These are phyloP conservation scores for Lampropteryx suffumata DNA, from an alignment of 2,888 invertebrate genomes.

Conservation along the genomic window DNA sequence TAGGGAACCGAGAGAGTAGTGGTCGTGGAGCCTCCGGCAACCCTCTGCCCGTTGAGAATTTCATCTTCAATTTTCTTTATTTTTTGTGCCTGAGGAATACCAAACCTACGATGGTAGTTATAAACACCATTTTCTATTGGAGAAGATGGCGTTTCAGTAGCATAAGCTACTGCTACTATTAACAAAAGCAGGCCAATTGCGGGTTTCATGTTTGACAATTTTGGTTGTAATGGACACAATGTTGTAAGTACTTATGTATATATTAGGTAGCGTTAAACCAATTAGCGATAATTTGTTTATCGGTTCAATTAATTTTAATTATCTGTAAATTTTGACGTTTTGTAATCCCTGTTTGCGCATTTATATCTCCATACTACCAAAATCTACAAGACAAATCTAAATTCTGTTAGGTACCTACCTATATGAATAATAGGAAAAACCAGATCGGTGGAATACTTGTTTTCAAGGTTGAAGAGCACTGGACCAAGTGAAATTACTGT, in stretches of 20 bases:
- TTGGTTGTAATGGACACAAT: too few species aligned
- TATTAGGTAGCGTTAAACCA: not conserved
- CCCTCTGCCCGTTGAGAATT: slow-evolving; percentile 32
- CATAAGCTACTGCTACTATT: slow-evolving; percentile 23
- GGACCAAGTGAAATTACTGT: too few species aligned
- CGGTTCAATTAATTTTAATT: not conserved
- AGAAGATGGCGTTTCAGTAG: slow-evolving; percentile 21
- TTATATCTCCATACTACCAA: too few species aligned
- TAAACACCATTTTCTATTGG: slow-evolving; percentile 37
- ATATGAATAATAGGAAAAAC: too few species aligned
- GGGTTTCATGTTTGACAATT: slow-evolving; percentile 2
- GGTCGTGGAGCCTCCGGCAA: slow-evolving; percentile 46
- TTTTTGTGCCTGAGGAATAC: slow-evolving; percentile 46
- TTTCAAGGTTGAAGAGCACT: too few species aligned
- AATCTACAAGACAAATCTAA: too few species aligned
- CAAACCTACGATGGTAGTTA: slow-evolving; percentile 44
- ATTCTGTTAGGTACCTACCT: too few species aligned
- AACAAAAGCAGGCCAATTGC: slow-evolving; percentile 19
- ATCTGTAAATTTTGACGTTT: not conserved
- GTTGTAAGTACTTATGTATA: not conserved
- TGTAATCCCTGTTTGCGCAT: not conserved
- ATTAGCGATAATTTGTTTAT: not conserved
- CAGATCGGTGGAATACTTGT: too few species aligned
- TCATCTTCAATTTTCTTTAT: slow-evolving; percentile 44
- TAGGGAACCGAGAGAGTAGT: slow-evolving; percentile 42